phyloP scores from a whole-genome alignment of 2,113 vertebrate species.

The Spilogale gracilis region DNA sequence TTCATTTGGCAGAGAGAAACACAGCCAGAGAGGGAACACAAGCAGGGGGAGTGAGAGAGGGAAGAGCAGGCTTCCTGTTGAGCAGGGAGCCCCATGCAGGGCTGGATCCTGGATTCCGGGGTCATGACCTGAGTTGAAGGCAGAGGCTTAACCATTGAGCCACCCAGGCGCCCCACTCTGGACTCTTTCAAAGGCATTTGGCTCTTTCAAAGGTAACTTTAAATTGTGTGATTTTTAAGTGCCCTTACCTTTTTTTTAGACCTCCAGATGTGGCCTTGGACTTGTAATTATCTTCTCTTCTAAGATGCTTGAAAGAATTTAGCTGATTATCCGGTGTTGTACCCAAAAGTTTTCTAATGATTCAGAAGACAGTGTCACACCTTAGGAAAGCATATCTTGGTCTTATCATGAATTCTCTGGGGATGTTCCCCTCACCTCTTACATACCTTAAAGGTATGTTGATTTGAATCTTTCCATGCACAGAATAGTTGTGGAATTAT shows the following conservation, averaged over 20 bases:
- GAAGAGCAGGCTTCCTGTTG: no score
- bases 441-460: neutral
- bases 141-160: no score
- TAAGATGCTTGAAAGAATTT: neutral
- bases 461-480: neutral
- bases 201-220: neutral
- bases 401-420: slow-evolving; percentile 18
- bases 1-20: no score
- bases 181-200: neutral
- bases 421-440: neutral
- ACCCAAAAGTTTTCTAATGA: neutral
- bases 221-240: neutral
- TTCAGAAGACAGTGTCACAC: neutral
- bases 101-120: no score
- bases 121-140: no score
- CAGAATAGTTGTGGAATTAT: neutral
- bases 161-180: neutral
- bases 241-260: neutral
- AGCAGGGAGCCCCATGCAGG: no score
- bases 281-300: neutral
- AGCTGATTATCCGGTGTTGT: neutral
- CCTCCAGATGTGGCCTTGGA: neutral
- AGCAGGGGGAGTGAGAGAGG: no score
- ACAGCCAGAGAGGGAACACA: no score
- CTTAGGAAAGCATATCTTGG: neutral